Base-by-base conservation (phyloP, 1,140 invertebrate species). In the Conus ventricosus region DNA sequence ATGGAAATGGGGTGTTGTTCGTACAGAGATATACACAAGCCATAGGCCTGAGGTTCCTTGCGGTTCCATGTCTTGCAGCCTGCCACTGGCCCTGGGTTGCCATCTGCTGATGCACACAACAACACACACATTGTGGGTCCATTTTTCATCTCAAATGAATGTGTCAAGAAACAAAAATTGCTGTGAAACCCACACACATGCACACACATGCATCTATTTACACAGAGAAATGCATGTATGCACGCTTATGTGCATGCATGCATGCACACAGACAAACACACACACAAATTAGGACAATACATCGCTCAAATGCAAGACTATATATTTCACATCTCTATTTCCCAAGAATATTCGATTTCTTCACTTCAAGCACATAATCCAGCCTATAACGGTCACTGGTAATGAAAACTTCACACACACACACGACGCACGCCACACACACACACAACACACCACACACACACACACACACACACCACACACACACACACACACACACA, bases 1-100 rank as follows among this genome's bases (percentile, higher is more conserved):
- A 92, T 92, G 89, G 92, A 94, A 27, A 95, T 91, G 71, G 95
- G 95, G 87, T 95, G 94, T 83, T 95, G 94, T 87, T 95, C 95
- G 89, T 95, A 95, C 81, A 95, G 87, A 13, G 95, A 95, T 75
- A 95, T 93, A 85, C 93, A 94, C 27, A 95, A 94, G 0, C 95
- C 95, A 92, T 95, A 95, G 0, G 94, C 95, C 87, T 94, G 94
- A 67, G 94, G 92, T 54, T 93, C 92, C 78, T 95, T 94, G 11
- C 91, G 88, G 84, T 92, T 95, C 94, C 94, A 95, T 23, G 88
- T 89, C 53, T 87, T 91, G 15, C 91, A 91, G 0, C 94, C 94
- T 75, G 94, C 94, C 20, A 93, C 84, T 78, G 91, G 91, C 25
- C 87, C 88, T 67, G 84, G 80, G 83, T 92, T 91, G 1, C 89